Evolutionary conservation across 2,113 vertebrate genomes (phyloP).

Genomic region (Sander vitreus): DNA sequence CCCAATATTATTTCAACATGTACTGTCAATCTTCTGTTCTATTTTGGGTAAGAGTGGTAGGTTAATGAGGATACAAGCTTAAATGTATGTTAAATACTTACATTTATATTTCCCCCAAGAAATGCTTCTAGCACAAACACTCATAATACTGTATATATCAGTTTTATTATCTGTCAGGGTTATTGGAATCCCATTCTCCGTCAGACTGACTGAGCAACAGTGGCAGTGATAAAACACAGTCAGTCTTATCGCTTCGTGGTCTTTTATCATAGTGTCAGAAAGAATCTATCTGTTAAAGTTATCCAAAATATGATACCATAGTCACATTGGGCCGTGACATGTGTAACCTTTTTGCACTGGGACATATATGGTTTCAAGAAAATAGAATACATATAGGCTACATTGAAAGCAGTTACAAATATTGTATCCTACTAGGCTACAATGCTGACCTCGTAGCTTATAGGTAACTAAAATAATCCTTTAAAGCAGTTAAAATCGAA

Average conservation of each 20-base stretch:
- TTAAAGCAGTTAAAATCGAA: slow-evolving; percentile 20
- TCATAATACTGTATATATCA: neutral
- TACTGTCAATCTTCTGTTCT: neutral
- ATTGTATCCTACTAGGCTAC: neutral
- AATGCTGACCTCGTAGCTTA: neutral
- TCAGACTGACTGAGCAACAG: slow-evolving; percentile 6
- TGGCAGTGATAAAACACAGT: slow-evolving; percentile 36
- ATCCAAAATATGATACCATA: too few relatives aligned
- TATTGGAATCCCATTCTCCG: slow-evolving; percentile 18
- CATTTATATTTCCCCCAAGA: neutral
- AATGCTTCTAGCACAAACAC: neutral
- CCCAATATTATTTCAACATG: neutral
- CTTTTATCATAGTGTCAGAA: slow-evolving; percentile 17
- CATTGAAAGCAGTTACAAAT: neutral
- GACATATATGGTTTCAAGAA: too few relatives aligned
- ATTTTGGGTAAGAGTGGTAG: neutral
- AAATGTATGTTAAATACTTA: neutral
- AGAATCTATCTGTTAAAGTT: too few relatives aligned
- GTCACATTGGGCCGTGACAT: too few relatives aligned
- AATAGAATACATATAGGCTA: too few relatives aligned
- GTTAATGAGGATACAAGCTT: neutral
- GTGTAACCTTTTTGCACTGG: too few relatives aligned
- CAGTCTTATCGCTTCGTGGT: neutral
- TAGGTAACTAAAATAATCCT: neutral
- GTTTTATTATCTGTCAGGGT: neutral